phyloP scores from a whole-genome alignment of 2,888 invertebrate species.

The Xestia ashworthii region DNA sequence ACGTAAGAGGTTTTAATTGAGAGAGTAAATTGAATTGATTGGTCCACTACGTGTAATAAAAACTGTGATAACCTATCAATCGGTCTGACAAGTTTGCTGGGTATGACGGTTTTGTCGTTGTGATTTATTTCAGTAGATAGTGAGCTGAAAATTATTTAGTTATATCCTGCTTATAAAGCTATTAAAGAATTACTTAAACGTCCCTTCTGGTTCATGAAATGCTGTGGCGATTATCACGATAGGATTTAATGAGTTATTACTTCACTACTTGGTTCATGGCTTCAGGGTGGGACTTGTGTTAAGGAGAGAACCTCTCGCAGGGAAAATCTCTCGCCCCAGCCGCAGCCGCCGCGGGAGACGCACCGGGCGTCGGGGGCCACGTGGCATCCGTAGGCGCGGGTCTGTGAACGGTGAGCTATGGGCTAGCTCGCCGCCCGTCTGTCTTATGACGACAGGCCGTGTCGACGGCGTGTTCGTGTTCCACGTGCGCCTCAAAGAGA shows the following conservation, averaged over 20 bases:
- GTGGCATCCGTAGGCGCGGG: no score
- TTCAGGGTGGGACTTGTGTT: no score
- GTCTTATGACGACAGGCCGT: no score
- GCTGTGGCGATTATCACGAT: not conserved
- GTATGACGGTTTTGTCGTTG: not conserved
- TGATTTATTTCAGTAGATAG: not conserved
- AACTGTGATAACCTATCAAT: conserved; percentile 7
- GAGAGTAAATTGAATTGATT: conserved; percentile 22
- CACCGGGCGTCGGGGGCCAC: no score
- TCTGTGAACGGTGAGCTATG: no score
- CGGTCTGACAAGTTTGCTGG: not conserved
- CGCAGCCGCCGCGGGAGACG: no score
- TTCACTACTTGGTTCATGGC: no score
- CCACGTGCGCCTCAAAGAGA: no score
- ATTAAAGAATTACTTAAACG: not conserved
- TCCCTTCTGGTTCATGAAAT: not conserved
- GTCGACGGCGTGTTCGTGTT: no score
- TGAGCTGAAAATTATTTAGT: not conserved
- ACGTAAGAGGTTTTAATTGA: conserved; percentile 39
- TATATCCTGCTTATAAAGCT: not conserved
- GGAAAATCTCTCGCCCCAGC: no score
- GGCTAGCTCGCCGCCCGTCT: no score
- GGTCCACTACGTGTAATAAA: not conserved
- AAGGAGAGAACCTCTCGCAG: no score
- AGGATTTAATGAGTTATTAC: not conserved